phyloP scores from a whole-genome alignment of 2,888 invertebrate species.

The Apamea sordens region DNA sequence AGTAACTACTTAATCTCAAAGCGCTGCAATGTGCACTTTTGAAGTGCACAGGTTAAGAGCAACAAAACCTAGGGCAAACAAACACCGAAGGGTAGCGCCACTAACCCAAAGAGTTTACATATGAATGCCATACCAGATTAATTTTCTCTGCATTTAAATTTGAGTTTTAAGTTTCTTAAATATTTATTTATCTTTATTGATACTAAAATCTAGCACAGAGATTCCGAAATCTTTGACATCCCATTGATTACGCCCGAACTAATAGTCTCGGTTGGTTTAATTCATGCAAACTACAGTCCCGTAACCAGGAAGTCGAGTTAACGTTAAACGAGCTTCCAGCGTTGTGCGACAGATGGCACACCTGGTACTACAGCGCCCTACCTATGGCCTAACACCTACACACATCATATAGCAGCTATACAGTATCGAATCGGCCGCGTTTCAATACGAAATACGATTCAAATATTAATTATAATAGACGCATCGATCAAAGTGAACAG shows the following conservation, averaged over 20 bases:
- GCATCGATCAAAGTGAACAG: slow-evolving; percentile 24
- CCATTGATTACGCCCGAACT: slow-evolving; percentile 53
- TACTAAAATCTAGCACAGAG: background rate
- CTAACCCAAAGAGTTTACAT: background rate
- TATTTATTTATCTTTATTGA: background rate
- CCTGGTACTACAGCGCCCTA: slow-evolving; percentile 57
- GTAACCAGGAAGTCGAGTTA: slow-evolving; percentile 57
- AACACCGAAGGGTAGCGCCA: slow-evolving; percentile 25
- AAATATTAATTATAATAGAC: slow-evolving; percentile 16
- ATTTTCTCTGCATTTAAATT: background rate
- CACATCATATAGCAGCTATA: background rate
- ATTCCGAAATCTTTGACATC: slow-evolving; percentile 32
- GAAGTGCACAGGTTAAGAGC: background rate
- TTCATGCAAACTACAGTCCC: slow-evolving; percentile 52
- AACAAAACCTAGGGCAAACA: background rate
- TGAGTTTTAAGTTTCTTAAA: background rate
- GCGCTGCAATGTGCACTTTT: background rate
- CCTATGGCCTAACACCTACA: slow-evolving; percentile 1
- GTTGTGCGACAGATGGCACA: slow-evolving; percentile 80
- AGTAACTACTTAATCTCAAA: background rate
- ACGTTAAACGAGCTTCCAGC: slow-evolving; percentile 71
- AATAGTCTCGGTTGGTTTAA: slow-evolving; percentile 41
- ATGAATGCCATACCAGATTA: background rate
- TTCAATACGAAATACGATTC: slow-evolving; percentile 13
- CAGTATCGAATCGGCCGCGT: background rate